Evolutionary conservation across 1,140 invertebrate genomes (phyloP).

Genomic region (Hylaeus anthracinus): DNA sequence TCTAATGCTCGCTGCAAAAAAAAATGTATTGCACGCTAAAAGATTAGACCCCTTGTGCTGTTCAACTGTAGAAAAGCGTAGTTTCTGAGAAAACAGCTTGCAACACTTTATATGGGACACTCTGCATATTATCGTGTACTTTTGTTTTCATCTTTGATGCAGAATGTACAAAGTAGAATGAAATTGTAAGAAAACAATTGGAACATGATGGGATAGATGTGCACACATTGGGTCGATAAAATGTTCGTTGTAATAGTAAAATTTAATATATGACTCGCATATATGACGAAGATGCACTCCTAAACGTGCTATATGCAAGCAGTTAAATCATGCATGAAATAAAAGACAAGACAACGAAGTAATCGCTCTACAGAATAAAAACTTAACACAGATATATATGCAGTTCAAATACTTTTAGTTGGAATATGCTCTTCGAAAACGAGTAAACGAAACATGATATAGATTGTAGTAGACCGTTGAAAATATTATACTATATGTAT

Average conservation of each 20-base stretch:
- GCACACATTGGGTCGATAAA: slow-evolving; percentile 16
- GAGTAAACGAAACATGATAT: neutral
- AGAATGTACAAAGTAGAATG: slow-evolving; percentile 7
- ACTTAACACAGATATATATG: slow-evolving; percentile 56
- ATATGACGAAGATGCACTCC: slow-evolving; percentile 45
- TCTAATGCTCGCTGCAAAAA: too few species aligned
- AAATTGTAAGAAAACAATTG: slow-evolving; percentile 4
- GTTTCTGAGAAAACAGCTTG: too few species aligned
- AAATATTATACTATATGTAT: neutral
- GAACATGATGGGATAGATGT: neutral
- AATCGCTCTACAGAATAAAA: slow-evolving; percentile 59
- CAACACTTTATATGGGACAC: neutral
- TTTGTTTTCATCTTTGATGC: neutral
- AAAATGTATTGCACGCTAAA: too few species aligned
- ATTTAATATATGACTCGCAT: slow-evolving; percentile 46
- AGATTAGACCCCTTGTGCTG: too few species aligned
- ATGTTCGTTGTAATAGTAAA: slow-evolving; percentile 45
- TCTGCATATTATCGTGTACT: neutral
- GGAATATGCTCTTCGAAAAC: slow-evolving; percentile 49
- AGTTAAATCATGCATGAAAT: slow-evolving; percentile 74
- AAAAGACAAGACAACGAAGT: slow-evolving; percentile 69
- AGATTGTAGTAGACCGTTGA: too few species aligned
- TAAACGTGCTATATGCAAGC: slow-evolving; percentile 67
- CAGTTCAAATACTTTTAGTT: slow-evolving; percentile 39
- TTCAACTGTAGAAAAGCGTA: too few species aligned